phyloP scores from a whole-genome alignment of 2,888 invertebrate species.

The Aquatica leii region DNA sequence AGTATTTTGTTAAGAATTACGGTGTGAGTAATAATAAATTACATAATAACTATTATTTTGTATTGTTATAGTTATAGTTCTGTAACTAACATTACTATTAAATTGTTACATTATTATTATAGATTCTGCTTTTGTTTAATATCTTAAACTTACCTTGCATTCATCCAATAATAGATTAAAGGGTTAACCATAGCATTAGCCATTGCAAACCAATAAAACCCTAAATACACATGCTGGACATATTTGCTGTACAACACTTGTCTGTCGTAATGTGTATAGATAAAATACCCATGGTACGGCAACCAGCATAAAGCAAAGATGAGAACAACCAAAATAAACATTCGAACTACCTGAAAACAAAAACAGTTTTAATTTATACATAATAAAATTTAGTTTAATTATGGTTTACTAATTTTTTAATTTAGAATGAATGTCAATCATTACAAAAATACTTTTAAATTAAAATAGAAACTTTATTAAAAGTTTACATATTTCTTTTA shows the following conservation, averaged over 20 bases:
- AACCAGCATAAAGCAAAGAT: slow-evolving; percentile 91
- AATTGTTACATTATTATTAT: too few relatives aligned
- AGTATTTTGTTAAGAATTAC: too few relatives aligned
- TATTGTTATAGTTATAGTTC: too few relatives aligned
- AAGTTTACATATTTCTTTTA: too few relatives aligned
- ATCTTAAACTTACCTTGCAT: slow-evolving; percentile 84
- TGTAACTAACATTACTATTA: too few relatives aligned
- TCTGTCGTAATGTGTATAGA: slow-evolving; percentile 79
- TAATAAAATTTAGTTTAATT: neutral
- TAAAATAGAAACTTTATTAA: too few relatives aligned
- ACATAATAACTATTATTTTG: too few relatives aligned
- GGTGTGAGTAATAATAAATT: too few relatives aligned
- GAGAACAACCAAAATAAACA: slow-evolving; percentile 86
- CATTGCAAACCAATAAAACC: slow-evolving; percentile 92
- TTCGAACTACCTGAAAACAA: slow-evolving; percentile 79
- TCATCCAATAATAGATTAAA: slow-evolving; percentile 94
- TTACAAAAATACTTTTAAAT: too few relatives aligned
- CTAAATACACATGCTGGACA: slow-evolving; percentile 84
- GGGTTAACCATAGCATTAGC: slow-evolving; percentile 94
- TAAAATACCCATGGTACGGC: slow-evolving; percentile 88
- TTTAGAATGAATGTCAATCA: too few relatives aligned
- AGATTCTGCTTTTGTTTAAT: too few relatives aligned
- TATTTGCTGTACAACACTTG: slow-evolving; percentile 72
- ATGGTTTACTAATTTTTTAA: too few relatives aligned
- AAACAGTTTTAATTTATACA: neutral